Conservation (phyloP, 2,888 invertebrate genomes). For the Xanthia togata region DNA sequence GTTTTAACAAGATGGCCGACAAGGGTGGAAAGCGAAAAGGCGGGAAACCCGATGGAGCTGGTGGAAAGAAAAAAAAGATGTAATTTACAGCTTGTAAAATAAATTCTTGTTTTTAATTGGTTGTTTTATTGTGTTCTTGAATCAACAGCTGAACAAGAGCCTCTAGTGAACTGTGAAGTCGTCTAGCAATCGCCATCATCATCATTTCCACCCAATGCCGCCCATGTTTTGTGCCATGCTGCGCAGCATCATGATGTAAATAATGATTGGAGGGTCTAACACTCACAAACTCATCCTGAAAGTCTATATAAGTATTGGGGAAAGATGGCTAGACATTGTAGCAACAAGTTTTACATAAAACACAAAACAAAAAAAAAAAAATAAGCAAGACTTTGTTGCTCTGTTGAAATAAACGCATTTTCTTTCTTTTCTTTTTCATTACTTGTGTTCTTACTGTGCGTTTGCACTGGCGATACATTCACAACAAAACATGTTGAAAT, state of each 20-base stretch:
- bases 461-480: too few relatives aligned
- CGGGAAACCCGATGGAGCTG: constrained; percentile 69
- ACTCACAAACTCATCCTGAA: neutral
- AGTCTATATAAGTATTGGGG: neutral
- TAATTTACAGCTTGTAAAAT: constrained; percentile 64
- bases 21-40: constrained; percentile 58
- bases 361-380: neutral
- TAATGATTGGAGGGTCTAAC: neutral
- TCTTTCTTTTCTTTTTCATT: too few relatives aligned
- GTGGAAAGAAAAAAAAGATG: constrained; percentile 82
- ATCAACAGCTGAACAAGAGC: neutral
- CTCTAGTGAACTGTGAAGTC: neutral
- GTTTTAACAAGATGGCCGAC: constrained; percentile 70
- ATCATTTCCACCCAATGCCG: neutral
- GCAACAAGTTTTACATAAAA: neutral
- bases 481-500: too few relatives aligned
- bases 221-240: neutral
- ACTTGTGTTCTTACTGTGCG: too few relatives aligned
- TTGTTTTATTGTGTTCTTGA: constrained; percentile 48
- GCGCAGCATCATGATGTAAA: neutral
- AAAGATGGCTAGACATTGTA: neutral
- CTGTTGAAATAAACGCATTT: neutral
- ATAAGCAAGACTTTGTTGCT: neutral
- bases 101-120: constrained; percentile 21
- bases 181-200: neutral